Conservation (phyloP, 2,888 invertebrate genomes). For the Eupithecia subfuscata region DNA sequence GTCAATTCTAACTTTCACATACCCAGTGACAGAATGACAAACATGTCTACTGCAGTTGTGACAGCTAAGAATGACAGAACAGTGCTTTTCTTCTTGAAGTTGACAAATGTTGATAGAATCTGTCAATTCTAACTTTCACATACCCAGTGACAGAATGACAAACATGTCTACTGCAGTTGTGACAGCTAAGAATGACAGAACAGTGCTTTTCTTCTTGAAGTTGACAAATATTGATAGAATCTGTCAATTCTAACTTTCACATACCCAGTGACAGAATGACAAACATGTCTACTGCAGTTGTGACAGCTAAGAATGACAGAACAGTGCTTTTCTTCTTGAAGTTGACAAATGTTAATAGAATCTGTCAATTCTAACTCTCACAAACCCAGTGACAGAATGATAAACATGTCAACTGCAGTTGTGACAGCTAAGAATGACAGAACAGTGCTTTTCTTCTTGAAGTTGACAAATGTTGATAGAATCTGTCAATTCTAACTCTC, state of each 20-base stretch:
- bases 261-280: conserved; percentile 42
- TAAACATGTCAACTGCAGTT: conserved; percentile 25
- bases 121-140: conserved; percentile 29
- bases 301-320: conserved; percentile 28
- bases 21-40: conserved; percentile 42
- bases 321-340: conserved; percentile 20
- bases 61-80: conserved; percentile 18
- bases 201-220: conserved; percentile 20
- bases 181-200: conserved; percentile 24
- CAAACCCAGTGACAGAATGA: conserved; percentile 43
- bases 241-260: conserved; percentile 29
- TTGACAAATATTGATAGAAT: conserved; percentile 1
- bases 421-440: conserved; percentile 29
- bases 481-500: conserved; percentile 23
- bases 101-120: conserved; percentile 8
- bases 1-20: conserved; percentile 29
- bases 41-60: conserved; percentile 30
- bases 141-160: conserved; percentile 42
- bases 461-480: neutral
- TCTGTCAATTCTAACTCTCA: conserved; percentile 26
- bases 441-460: neutral
- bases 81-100: conserved; percentile 17
- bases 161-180: conserved; percentile 26
- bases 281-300: conserved; percentile 25
- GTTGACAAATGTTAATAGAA: neutral